Evolutionary conservation across 2,797 vertebrate genomes (phyloP), one percentile per base, ranked within the genome.

Genomic region (Hapalemur alaotrensis): DNA sequence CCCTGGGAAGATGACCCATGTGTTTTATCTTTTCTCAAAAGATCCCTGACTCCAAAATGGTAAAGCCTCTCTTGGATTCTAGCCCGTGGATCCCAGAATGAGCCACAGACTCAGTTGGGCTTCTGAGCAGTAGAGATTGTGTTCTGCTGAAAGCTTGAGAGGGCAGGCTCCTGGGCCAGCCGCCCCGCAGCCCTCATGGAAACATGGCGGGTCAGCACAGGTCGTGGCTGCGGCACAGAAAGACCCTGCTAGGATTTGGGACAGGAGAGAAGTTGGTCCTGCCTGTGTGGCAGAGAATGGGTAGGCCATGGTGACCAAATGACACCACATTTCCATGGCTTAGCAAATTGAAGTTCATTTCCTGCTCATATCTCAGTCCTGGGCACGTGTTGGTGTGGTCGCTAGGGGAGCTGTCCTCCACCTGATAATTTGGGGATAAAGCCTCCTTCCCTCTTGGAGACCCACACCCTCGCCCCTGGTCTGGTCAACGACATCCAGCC

Each of bases 11-110:
- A 80, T 22, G 23, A 15, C 46, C 35, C 38, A 0, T 32, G 17
- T 50, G 28, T 91, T 88, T 82, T 35, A n/a, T 54, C 46, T 59
- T 65, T 94, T 94, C 38, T 81, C 59, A 67, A 73, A 95, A 91
- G 13, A 12, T 54, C n/a, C 54, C 41, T 89, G 32, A 32, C n/a
- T 75, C 46, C 65, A 52, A n/a, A 25, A 28, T 38, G 48, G 59
- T 46, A 14, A 46, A 95, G 75, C 84, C 13, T 0, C 11, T 32
- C 30, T 48, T 59, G 28, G 25, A 35, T 69, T 82, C 25, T 50
- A 65, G 17, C 14, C 46, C 10, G 0, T 65, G 10, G 7, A 14
- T 30, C 57, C 23, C 73, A 65, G n/a, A 46, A 83, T 9, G 32
- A 41, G 32, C 50, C 28, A 12, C 15, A 18, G 89, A 10, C 54